Conservation (phyloP, 2,113 vertebrate species). For the Eupsittula cactorum region DNA sequence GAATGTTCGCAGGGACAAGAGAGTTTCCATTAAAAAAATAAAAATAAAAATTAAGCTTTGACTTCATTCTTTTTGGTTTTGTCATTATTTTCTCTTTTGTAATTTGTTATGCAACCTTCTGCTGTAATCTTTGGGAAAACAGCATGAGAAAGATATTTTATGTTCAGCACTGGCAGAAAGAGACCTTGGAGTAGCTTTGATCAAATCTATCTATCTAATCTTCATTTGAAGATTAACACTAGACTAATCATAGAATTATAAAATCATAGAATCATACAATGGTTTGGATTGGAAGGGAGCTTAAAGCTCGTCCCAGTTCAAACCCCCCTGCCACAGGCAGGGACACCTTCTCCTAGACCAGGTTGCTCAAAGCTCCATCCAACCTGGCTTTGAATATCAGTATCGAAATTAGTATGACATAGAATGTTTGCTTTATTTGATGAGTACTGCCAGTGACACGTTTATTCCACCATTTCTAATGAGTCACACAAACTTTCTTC, state of each 20-base stretch:
- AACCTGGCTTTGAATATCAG: neutral
- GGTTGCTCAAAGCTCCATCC: neutral
- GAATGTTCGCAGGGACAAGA: neutral
- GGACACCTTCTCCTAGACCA: neutral
- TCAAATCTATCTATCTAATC: neutral
- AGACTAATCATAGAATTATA: neutral
- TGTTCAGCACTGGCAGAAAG: neutral
- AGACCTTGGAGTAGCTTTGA: neutral
- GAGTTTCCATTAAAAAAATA: neutral
- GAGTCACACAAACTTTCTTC: neutral
- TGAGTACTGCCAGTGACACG: neutral
- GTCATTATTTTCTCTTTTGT: neutral
- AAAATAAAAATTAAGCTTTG: neutral
- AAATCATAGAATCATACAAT: neutral
- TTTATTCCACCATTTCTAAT: neutral
- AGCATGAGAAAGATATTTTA: neutral
- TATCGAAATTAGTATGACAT: neutral
- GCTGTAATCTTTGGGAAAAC: neutral
- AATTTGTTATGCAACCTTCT: neutral
- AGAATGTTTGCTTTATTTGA: neutral
- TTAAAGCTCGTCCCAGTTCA: neutral
- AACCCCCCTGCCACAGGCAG: neutral
- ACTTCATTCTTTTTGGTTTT: neutral
- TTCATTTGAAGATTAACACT: neutral
- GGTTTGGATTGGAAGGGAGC: neutral